Conservation (phyloP, 2,797 vertebrate genomes). For the Chrysocyon brachyurus region DNA sequence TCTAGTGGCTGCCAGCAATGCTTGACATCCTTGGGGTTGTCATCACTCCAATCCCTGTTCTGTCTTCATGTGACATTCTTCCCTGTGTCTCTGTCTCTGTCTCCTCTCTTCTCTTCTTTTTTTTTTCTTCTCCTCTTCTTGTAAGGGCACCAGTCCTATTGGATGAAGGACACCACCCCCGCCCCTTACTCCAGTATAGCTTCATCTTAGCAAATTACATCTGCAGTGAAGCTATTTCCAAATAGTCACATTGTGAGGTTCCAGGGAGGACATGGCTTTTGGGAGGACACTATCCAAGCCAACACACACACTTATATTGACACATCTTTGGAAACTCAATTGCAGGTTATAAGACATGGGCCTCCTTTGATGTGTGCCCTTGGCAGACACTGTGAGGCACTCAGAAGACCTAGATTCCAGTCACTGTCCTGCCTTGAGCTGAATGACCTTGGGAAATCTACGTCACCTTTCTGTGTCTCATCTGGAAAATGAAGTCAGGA, state of each 20-base stretch:
- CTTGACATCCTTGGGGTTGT: neutral
- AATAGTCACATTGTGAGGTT: neutral
- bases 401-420: neutral
- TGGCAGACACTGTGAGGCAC: neutral
- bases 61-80: neutral
- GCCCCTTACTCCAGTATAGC: neutral
- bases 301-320: neutral
- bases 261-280: neutral
- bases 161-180: neutral
- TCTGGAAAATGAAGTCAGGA: neutral
- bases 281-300: neutral
- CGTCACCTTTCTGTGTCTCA: neutral
- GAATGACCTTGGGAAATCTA: neutral
- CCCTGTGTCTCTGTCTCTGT: neutral
- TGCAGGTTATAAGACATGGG: neutral
- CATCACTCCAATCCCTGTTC: neutral
- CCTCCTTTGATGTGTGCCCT: neutral
- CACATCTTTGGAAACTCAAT: neutral
- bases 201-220: neutral
- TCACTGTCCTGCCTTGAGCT: neutral
- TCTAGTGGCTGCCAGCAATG: neutral
- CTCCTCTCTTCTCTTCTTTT: neutral
- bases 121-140: neutral
- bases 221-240: neutral
- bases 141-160: neutral